Conservation (phyloP, 2,888 invertebrate genomes). For the Euclidia mi region DNA sequence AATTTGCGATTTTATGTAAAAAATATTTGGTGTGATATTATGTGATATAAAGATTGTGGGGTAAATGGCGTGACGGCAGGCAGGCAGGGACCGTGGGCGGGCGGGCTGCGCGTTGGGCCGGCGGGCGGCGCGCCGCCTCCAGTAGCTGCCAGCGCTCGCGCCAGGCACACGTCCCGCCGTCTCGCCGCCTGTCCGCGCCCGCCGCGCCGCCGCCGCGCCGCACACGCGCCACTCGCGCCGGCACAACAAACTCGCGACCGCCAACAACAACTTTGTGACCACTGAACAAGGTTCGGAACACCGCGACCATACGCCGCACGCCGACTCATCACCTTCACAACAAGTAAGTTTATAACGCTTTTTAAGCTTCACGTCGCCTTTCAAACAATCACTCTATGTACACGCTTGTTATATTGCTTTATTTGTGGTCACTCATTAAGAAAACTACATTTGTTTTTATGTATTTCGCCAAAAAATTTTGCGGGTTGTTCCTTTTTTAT, state of each 20-base stretch:
- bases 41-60: slow-evolving; percentile 81
- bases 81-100: slow-evolving; percentile 77
- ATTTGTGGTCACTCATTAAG: background rate
- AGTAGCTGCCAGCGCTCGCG: slow-evolving; percentile 81
- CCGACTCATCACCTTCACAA: slow-evolving; percentile 46
- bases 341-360: slow-evolving; percentile 69
- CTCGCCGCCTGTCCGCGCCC: slow-evolving; percentile 48
- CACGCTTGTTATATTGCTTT: slow-evolving; percentile 8
- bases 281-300: slow-evolving; percentile 59
- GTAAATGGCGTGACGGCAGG: slow-evolving; percentile 80
- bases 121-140: slow-evolving; percentile 74
- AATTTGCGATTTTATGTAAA: slow-evolving; percentile 56
- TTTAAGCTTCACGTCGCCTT: slow-evolving; percentile 22
- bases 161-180: slow-evolving; percentile 80
- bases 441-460: background rate
- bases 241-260: slow-evolving; percentile 78
- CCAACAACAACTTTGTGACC: slow-evolving; percentile 70
- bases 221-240: slow-evolving; percentile 66
- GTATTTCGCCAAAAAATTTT: no score
- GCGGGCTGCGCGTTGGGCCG: slow-evolving; percentile 71
- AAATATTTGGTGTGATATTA: slow-evolving; percentile 74
- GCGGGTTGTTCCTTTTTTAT: no score
- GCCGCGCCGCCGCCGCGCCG: slow-evolving; percentile 47
- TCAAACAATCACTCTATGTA: slow-evolving; percentile 23
- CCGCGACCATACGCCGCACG: slow-evolving; percentile 54